Percentiles rank a stretch among this genome's conserved stretches.
phyloP scores from a whole-genome alignment of 2,888 invertebrate species.

The Lochmaea capreae region DNA sequence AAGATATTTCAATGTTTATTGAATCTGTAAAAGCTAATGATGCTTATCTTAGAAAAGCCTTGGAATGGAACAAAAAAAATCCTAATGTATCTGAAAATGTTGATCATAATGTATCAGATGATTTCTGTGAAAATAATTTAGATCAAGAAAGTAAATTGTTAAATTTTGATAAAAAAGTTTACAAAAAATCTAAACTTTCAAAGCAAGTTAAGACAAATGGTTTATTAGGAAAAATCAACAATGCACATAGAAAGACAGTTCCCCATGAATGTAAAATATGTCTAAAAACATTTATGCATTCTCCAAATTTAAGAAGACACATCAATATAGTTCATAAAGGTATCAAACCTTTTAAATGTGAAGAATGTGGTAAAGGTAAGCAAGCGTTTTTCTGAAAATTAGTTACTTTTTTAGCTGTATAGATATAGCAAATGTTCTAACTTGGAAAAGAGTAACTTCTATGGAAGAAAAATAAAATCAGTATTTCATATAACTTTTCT shows the following conservation, averaged over 20 bases:
- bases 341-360: slow-evolving; percentile 52
- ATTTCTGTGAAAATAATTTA: not conserved
- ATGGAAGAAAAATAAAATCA: too few species aligned
- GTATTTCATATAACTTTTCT: too few species aligned
- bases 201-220: slow-evolving; percentile 28
- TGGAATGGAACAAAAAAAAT: slow-evolving; percentile 27
- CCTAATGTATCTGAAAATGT: slow-evolving; percentile 1
- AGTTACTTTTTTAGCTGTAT: not conserved
- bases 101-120: slow-evolving; percentile 11
- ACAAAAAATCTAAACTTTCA: slow-evolving; percentile 20
- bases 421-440: not conserved
- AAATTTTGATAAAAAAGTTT: slow-evolving; percentile 9
- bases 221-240: slow-evolving; percentile 31
- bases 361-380: slow-evolving; percentile 51
- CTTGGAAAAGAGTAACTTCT: too few species aligned
- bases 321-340: slow-evolving; percentile 47
- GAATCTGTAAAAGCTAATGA: slow-evolving; percentile 37
- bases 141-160: not conserved
- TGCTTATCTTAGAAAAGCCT: slow-evolving; percentile 33
- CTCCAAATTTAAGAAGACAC: slow-evolving; percentile 43
- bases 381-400: slow-evolving; percentile 8
- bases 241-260: slow-evolving; percentile 39
- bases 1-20: slow-evolving; percentile 40
- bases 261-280: slow-evolving; percentile 45
- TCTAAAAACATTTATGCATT: slow-evolving; percentile 41